These are phyloP conservation scores for Chaitophorus viminalis DNA, from an alignment of 2,888 invertebrate genomes.

Conservation along the genomic window DNA sequence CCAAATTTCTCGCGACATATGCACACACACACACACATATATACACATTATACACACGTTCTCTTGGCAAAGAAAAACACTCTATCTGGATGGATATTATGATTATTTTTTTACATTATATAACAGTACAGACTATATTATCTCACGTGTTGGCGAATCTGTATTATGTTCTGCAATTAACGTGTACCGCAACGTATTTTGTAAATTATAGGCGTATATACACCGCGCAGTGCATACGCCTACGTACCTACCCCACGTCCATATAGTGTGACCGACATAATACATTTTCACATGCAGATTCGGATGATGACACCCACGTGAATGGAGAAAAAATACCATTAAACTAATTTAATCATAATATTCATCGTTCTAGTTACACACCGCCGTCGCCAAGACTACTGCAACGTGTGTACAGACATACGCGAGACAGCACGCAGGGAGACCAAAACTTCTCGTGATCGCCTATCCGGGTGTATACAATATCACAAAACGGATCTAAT, in stretches of 20 bases:
- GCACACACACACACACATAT: not conserved
- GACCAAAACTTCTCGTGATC: too few species aligned
- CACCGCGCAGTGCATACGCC: too few species aligned
- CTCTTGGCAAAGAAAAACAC: conserved; percentile 55
- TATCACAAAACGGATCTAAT: not conserved
- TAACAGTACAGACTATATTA: too few species aligned
- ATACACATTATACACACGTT: not conserved
- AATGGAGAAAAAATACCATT: not conserved
- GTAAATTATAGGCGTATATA: not conserved
- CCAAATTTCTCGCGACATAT: conserved; percentile 31
- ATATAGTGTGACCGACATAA: not conserved
- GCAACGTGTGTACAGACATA: not conserved
- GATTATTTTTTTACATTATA: conserved; percentile 1
- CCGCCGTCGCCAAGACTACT: too few species aligned
- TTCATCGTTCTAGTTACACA: not conserved
- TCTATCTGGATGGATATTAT: conserved; percentile 7
- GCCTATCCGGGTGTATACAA: not conserved
- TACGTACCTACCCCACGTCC: not conserved
- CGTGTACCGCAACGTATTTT: not conserved
- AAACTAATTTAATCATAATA: not conserved
- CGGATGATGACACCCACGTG: conserved; percentile 13
- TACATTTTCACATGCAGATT: conserved; percentile 1
- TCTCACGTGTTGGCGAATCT: conserved; percentile 2
- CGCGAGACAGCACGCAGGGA: not conserved
- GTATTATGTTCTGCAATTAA: not conserved